Evolutionary conservation across 1,140 invertebrate genomes (phyloP).

Genomic region (Anthonomus grandis): DNA sequence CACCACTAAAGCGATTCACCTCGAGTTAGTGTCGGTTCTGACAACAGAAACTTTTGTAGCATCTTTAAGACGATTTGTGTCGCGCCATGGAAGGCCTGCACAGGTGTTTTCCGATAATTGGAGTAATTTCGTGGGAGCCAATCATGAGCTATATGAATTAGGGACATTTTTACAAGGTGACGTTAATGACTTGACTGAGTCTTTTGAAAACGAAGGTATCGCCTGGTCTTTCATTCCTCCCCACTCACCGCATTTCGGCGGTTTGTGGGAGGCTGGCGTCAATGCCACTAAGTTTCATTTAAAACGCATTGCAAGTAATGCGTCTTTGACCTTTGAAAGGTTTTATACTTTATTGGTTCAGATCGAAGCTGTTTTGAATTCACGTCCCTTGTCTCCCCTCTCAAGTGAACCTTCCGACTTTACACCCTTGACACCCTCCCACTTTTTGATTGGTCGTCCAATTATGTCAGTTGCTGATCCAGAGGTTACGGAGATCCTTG

Average conservation of each 20-base stretch:
- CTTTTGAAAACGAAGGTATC: background rate
- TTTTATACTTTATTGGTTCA: too few relatives aligned
- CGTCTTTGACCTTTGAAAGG: too few relatives aligned
- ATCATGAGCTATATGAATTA: too few relatives aligned
- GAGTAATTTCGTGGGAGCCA: slow-evolving; percentile 7
- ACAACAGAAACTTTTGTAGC: slow-evolving; percentile 34
- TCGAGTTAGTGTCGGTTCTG: slow-evolving; percentile 40
- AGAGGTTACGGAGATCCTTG: slow-evolving; percentile 7
- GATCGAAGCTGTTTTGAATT: too few relatives aligned
- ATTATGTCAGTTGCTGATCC: slow-evolving; percentile 28
- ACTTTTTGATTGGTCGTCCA: slow-evolving; percentile 46
- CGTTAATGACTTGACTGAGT: background rate
- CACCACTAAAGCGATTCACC: slow-evolving; percentile 36
- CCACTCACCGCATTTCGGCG: too few relatives aligned
- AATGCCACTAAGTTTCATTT: too few relatives aligned
- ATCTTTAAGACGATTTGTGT: slow-evolving; percentile 38
- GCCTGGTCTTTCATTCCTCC: slow-evolving; percentile 1
- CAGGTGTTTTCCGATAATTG: slow-evolving; percentile 20
- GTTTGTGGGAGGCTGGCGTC: too few relatives aligned
- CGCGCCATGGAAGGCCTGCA: slow-evolving; percentile 25
- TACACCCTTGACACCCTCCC: slow-evolving; percentile 41
- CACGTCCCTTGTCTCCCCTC: too few relatives aligned
- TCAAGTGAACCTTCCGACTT: too few relatives aligned
- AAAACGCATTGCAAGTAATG: too few relatives aligned
- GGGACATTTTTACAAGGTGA: background rate